Base-by-base conservation (phyloP, 64 coral and sea anemone genomes). In the Pachyseris speciosa region DNA sequence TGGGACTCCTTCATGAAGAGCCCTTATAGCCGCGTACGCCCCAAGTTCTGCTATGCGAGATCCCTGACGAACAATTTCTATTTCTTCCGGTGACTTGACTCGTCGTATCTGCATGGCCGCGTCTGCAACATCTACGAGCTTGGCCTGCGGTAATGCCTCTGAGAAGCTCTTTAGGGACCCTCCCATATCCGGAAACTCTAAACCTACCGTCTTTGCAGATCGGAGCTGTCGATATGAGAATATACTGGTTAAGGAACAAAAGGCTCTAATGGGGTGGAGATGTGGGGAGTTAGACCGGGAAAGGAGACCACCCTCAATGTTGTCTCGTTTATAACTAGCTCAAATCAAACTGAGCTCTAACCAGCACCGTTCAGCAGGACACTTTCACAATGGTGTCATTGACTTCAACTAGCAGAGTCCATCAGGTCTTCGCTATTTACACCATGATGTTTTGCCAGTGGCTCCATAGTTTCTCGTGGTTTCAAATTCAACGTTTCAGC, bases 81-180 rank as follows among this genome's bases (percentile, higher is more conserved):
- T 99, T 74, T 99, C 96, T 72, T 99, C 93, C 7, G 75, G 43
- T 9, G 96, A 99, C 57, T 99, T 99, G 1, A 99, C 64, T 86
- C 95, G 89, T 10, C 96, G 77, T 86, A 99, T 95, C 41, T 50
- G 43, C 96, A 99, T 99, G 33, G 93, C 93, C 9, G 96, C 72
- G 13, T 89, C 32, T 24, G 80, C 74, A 22, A 95, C 91, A 43
- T 99, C 96, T 7, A 85, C 69, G 43, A 95, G 95, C 40, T 80
- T 87, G 22, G 90, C 90, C 0, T 92, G 86, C 1, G 96, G 96
- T 34, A 99, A 47, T 15, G 90, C 93, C 4, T 99, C 85, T n/a
- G 34, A 33, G 47, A 94, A 81, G 67, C 45, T 83, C 3, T 80
- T 39, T 37, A 86, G 32, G 37, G 36, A 34, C 2, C 20, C 38